Conservation (phyloP, 2,113 vertebrate genomes). For the Chionodraco myersi region DNA sequence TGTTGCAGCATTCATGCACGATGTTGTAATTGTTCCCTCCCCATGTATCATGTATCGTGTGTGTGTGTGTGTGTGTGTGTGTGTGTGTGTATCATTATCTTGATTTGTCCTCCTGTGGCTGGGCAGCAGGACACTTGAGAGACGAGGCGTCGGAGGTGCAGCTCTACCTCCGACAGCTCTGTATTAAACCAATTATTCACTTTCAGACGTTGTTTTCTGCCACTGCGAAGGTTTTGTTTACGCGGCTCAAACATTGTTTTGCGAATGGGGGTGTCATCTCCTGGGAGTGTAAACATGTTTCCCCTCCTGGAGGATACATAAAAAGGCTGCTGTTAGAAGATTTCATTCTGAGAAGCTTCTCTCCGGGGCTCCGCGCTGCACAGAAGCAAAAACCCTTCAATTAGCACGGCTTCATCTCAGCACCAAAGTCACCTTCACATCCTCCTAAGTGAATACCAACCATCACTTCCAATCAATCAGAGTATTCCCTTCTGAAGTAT, state of each 20-base stretch:
- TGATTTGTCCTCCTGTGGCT: constrained; percentile 58
- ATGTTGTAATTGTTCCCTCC: constrained; percentile 22
- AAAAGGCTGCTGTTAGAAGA: constrained; percentile 70
- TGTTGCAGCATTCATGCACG: constrained; percentile 10
- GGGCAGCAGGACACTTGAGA: constrained; percentile 44
- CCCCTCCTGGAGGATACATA: constrained; percentile 66
- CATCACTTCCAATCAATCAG: constrained; percentile 62
- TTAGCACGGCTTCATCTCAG: constrained; percentile 72
- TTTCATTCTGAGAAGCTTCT: constrained; percentile 70
- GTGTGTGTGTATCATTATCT: constrained; percentile 76
- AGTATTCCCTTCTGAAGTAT: constrained; percentile 52
- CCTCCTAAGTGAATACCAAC: constrained; percentile 67
- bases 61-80: no score
- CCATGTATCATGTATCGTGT: constrained; percentile 3
- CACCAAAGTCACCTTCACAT: no score
- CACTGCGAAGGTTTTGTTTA: constrained; percentile 70
- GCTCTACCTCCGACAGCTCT: constrained; percentile 46
- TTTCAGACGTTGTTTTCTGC: constrained; percentile 57
- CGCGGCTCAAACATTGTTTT: constrained; percentile 33
- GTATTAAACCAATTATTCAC: constrained; percentile 72
- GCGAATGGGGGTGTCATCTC: constrained; percentile 54
- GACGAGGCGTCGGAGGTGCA: constrained; percentile 46
- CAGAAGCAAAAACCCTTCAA: constrained; percentile 69
- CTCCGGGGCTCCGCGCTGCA: constrained; percentile 44
- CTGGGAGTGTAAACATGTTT: constrained; percentile 75